Conservation (phyloP, 2,113 vertebrate species). For the Holacanthus passer region DNA sequence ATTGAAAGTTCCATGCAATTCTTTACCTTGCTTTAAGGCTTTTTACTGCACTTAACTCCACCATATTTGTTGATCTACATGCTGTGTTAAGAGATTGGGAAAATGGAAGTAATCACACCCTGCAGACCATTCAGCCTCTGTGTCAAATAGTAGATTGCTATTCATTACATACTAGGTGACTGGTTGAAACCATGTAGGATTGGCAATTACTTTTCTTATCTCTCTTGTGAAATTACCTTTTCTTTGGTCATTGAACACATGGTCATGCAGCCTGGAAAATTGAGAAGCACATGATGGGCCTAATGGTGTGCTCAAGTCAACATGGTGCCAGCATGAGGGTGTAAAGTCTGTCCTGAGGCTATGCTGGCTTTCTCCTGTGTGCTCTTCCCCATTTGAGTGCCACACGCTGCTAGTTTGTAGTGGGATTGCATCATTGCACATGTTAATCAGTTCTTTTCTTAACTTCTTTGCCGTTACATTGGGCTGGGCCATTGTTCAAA, state of each 20-base stretch:
- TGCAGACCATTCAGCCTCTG: background rate
- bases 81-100: constrained; percentile 24
- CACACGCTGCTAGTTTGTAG: background rate
- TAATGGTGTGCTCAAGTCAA: constrained; percentile 25
- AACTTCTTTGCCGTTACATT: background rate
- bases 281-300: constrained; percentile 10
- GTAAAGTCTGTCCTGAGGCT: constrained; percentile 27
- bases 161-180: constrained; percentile 31
- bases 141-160: background rate
- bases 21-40: background rate
- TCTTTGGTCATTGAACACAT: constrained; percentile 35
- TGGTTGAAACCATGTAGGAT: constrained; percentile 20
- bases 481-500: too few relatives aligned
- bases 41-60: constrained; percentile 1
- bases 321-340: constrained; percentile 21
- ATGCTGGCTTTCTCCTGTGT: background rate
- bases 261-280: constrained; percentile 9
- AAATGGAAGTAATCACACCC: constrained; percentile 39
- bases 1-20: background rate
- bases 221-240: constrained; percentile 13
- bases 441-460: constrained; percentile 15
- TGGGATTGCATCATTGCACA: constrained; percentile 12
- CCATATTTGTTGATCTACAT: background rate
- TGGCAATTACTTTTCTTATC: constrained; percentile 20
- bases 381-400: constrained; percentile 11